Evolutionary conservation across 2,797 vertebrate species (phyloP).

Genomic region (Sebastes minor): DNA sequence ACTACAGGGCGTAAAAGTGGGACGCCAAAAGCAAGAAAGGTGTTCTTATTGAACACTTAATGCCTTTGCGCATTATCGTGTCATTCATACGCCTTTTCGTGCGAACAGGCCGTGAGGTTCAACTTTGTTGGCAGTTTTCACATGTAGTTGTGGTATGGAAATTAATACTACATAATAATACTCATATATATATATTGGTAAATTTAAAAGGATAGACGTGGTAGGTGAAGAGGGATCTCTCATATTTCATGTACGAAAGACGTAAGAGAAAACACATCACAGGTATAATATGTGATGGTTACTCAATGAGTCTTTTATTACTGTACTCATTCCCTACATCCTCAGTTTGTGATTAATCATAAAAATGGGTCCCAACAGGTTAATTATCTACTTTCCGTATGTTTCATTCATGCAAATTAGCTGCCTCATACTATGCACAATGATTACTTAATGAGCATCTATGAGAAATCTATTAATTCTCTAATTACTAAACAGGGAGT

Average conservation of each 20-base stretch:
- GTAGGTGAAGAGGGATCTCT: background rate
- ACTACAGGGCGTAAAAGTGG: too few species aligned
- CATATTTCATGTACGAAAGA: background rate
- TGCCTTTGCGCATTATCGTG: too few species aligned
- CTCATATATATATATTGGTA: background rate
- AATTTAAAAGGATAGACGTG: background rate
- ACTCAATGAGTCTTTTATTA: conserved; percentile 64
- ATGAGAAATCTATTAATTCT: conserved; percentile 67
- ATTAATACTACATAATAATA: background rate
- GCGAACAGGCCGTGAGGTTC: too few species aligned
- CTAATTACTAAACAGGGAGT: conserved; percentile 58
- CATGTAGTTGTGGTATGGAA: background rate
- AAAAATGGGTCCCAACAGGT: conserved; percentile 72
- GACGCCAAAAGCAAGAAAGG: too few species aligned
- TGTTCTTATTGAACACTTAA: too few species aligned
- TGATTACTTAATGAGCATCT: conserved; percentile 68
- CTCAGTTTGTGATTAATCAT: conserved; percentile 69
- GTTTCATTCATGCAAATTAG: conserved; percentile 74
- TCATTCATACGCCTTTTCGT: too few species aligned
- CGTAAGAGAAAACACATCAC: conserved; percentile 13
- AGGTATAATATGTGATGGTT: conserved; percentile 43
- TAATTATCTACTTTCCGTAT: conserved; percentile 68
- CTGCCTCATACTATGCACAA: conserved; percentile 42
- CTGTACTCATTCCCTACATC: conserved; percentile 53
- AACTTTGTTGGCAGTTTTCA: background rate